Base-by-base conservation (phyloP, 2,888 invertebrate species). In the Hylaea fasciaria region DNA sequence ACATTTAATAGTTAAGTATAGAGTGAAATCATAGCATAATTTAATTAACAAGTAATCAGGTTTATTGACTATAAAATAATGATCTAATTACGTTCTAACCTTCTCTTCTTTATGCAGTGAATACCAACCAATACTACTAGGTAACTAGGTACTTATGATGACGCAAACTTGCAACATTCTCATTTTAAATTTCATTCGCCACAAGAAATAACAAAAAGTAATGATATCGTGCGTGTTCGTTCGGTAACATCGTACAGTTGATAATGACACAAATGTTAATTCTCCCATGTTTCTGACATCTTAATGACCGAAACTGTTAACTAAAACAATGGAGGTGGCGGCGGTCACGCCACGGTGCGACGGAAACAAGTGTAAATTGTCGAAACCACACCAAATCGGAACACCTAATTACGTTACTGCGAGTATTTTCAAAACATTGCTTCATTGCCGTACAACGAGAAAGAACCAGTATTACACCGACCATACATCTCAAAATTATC, bases 281-380 rank as follows among this genome's bases (percentile, higher is more conserved):
- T 68, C 64, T 68, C 64, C 66, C 69, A 69, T 62, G 57, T 59
- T 66, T 63, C 64, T 66, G 60, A 64, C 64, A 71, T 64, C 62
- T 66, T 70, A 72, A 71, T 65, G 63, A 55, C 63, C 66, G 50
- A 69, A 73, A 73, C 70, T 70, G 72, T 75, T 71, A 66, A 73
- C 70, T 68, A 73, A 79, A 81, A 82, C 82, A 85, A 85, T 80
- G 75, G 72, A 74, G 70, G 68, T 69, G 65, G 62, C 62, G 69
- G 59, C 57, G 66, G 57, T 72, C 74, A 77, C 74, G 71, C 72
- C 73, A 71, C 69, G 72, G 64, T 77, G 70, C 72, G 72, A 69
- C 74, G 71, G 73, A 68, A 78, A 77, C 69, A 76, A 76, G 78
- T 79, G 78, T 81, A 76, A 80, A 82, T 83, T 78, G 75, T 74